Conservation (phyloP, 2,888 invertebrate genomes). For the Melanotus villosus region DNA sequence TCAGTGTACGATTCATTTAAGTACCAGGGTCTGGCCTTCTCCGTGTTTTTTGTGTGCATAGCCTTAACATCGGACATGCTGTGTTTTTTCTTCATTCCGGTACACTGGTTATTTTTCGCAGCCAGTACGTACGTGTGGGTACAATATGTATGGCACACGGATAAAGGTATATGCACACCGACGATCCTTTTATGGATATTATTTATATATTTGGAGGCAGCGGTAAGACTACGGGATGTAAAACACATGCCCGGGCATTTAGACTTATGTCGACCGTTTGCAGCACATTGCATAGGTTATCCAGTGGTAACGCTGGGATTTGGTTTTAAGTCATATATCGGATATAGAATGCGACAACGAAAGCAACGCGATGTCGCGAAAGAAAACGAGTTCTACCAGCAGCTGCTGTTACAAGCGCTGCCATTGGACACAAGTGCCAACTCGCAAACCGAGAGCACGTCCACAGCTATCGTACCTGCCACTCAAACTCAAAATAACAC, state of each 20-base stretch:
- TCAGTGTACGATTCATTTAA: constrained; percentile 98
- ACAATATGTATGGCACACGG: constrained; percentile 98
- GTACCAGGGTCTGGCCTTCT: constrained; percentile 98
- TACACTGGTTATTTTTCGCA: constrained; percentile 97
- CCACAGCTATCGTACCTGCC: constrained; percentile 47
- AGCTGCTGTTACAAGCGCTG: constrained; percentile 91
- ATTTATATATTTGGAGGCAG: constrained; percentile 95
- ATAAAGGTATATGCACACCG: constrained; percentile 93
- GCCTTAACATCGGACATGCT: constrained; percentile 98
- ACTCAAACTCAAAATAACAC: constrained; percentile 37
- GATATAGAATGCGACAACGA: constrained; percentile 90
- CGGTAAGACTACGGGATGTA: constrained; percentile 86
- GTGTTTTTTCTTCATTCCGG: constrained; percentile 98
- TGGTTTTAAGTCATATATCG: constrained; percentile 94
- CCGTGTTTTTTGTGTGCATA: constrained; percentile 97
- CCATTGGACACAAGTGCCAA: constrained; percentile 73
- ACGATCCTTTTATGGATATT: constrained; percentile 94
- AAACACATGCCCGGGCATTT: constrained; percentile 88
- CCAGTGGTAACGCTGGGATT: constrained; percentile 96
- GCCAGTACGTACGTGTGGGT: constrained; percentile 99
- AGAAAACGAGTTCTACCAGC: constrained; percentile 96
- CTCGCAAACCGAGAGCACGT: constrained; percentile 29
- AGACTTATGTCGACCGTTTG: constrained; percentile 95
- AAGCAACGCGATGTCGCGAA: constrained; percentile 94
- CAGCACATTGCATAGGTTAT: constrained; percentile 92